A percentile compares a stretch with the other conserved stretches of the same genome.
These are phyloP conservation scores for Lasioglossum morio DNA, from an alignment of 2,888 invertebrate genomes.

Conservation along the genomic window DNA sequence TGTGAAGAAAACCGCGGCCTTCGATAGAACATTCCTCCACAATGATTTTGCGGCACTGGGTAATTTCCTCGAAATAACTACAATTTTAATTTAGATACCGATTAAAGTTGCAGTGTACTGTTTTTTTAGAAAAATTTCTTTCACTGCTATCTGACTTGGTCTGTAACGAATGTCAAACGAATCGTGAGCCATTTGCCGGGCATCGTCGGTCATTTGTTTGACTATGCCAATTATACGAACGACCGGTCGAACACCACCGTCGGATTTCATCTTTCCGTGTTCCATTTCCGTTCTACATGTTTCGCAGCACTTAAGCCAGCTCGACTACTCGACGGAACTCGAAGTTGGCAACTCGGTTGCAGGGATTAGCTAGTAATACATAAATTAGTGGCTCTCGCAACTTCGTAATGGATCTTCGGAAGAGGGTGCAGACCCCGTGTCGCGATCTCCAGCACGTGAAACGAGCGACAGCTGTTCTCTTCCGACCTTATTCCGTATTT, in stretches of 20 bases:
- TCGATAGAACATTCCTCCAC: not conserved
- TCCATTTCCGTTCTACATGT: conserved; percentile 14
- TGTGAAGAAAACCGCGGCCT: not conserved
- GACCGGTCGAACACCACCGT: not conserved
- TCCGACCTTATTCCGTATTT: conserved; percentile 10
- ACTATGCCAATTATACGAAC: not conserved
- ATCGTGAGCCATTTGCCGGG: not conserved
- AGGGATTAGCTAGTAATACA: conserved; percentile 34
- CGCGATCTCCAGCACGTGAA: not conserved
- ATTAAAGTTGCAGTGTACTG: too few relatives aligned
- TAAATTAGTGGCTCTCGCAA: conserved; percentile 48
- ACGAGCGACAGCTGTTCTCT: conserved; percentile 12
- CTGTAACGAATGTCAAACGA: not conserved
- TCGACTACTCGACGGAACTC: conserved; percentile 5
- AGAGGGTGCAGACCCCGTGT: conserved; percentile 6
- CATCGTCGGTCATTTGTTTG: not conserved
- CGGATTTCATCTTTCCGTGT: conserved; percentile 4
- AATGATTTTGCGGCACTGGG: not conserved
- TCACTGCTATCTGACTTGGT: not conserved
- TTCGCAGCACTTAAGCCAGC: conserved; percentile 8
- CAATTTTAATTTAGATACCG: too few relatives aligned
- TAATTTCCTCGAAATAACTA: too few relatives aligned
- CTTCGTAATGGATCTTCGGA: conserved; percentile 41
- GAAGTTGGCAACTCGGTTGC: conserved; percentile 17
- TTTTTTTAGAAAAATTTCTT: not conserved